Percentiles rank a stretch among this genome's conserved stretches.
Conservation (phyloP, 64 coral and sea anemone genomes). For the Actinia equina region DNA sequence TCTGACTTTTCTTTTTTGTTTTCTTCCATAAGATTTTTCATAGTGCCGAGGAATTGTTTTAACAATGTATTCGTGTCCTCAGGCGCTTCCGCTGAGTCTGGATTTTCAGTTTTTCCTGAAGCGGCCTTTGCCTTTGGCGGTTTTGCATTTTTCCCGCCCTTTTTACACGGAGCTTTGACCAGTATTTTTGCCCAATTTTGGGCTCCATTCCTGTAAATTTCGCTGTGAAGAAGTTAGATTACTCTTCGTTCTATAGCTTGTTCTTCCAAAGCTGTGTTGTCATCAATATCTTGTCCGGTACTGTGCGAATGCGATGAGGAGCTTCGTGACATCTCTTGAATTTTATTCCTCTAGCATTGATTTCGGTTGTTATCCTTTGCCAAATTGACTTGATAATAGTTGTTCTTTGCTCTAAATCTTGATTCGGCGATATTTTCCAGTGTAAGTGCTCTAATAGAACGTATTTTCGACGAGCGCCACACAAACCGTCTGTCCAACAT, state of each 20-base stretch:
- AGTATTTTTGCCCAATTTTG: neutral
- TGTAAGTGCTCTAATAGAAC: neutral
- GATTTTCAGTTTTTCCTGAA: neutral
- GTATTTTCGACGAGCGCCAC: neutral
- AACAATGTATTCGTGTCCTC: neutral
- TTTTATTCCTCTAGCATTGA: neutral
- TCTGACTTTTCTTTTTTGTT: neutral
- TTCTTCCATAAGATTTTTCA: constrained; percentile 13
- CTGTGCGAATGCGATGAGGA: neutral
- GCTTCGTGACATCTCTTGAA: neutral
- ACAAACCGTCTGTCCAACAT: neutral
- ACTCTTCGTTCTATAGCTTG: neutral
- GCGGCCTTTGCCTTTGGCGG: neutral
- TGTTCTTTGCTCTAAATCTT: neutral
- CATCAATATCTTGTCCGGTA: neutral
- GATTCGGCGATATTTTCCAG: neutral
- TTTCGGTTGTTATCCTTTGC: neutral
- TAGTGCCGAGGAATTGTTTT: constrained; percentile 3
- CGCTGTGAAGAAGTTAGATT: neutral
- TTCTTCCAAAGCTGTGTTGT: neutral
- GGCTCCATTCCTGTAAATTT: neutral
- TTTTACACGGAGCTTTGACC: neutral
- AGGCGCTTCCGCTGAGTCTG: neutral
- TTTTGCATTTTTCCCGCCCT: neutral
- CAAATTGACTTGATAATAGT: neutral